Evolutionary conservation across 2,797 vertebrate species (phyloP), one percentile per base, ranked within the genome.

Genomic region (Otus scops): DNA sequence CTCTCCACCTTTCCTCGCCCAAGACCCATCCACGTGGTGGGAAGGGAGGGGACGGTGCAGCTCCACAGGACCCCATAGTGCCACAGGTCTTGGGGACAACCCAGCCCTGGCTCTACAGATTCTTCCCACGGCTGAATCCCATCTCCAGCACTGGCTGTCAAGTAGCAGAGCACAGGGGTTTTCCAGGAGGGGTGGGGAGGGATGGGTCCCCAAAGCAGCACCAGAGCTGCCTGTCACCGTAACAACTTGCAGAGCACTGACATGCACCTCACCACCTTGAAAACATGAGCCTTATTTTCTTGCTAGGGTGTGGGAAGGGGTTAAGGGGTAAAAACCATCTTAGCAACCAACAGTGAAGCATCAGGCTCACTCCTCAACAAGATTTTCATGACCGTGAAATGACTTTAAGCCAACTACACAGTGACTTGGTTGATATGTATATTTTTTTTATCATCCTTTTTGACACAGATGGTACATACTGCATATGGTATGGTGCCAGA

Each of bases 261-360:
- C 1, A 0, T 7, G 30, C 10, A 7, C 45, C 60, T 23, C 34
- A 30, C 10, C 32, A 8, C 34, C 54, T 50, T 3, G 14, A 73
- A 36, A 75, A 73, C 20, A 59, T 0, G 1, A 47, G 57, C 32
- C 36, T 47, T 39, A 26, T 21, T 57, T 53, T 76, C 67, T 79
- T 6, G 0, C 13, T 11, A 5, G 0, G 0, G n/a, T 10, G 13
- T 10, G 26, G 36, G 38, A 20, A 51, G 5, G 43, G 22, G 13
- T 32, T 20, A 80, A 64, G 30, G 41, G 67, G 22, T 63, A 68
- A 68, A 92, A 88, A 32, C 23, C 53, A 53, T 32, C 34, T 38
- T 7, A 23, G 22, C 28, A 56, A 48, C 22, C 45, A 47, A 48
- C 41, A 88, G 20, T 9, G 4, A 61, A 51, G 17, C 45, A 60